Percentiles rank a stretch among this genome's conserved stretches.
Conservation (phyloP, 2,113 vertebrate genomes). For the Vidua chalybeata region DNA sequence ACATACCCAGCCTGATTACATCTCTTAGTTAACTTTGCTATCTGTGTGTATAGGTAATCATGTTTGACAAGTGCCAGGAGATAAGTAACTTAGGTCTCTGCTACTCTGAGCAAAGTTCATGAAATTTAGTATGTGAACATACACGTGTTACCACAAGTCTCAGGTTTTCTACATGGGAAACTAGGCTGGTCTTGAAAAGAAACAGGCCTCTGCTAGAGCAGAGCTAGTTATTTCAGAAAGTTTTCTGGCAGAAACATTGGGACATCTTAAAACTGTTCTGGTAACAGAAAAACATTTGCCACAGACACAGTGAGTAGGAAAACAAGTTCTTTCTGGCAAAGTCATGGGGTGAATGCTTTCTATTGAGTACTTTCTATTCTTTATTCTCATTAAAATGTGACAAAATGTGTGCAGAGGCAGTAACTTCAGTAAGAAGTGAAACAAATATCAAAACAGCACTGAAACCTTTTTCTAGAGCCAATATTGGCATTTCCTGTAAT, state of each 20-base stretch:
- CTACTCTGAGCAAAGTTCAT: conserved; percentile 25
- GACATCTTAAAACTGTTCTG: background rate
- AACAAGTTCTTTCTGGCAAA: background rate
- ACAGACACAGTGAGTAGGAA: background rate
- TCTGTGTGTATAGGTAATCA: background rate
- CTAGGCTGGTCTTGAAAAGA: background rate
- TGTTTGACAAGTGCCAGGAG: background rate
- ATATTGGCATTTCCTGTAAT: background rate
- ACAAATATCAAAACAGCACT: background rate
- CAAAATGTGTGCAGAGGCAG: background rate
- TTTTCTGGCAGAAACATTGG: background rate
- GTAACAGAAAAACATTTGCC: background rate
- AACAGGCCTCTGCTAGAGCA: background rate
- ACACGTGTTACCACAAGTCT: rapidly evolving
- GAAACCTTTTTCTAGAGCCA: background rate
- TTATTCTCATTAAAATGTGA: background rate
- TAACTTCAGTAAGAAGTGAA: background rate
- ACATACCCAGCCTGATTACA: background rate
- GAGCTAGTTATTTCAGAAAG: background rate
- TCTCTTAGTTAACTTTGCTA: background rate
- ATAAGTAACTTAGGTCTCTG: background rate
- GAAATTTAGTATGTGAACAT: background rate
- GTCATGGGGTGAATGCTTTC: background rate
- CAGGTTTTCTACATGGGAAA: background rate
- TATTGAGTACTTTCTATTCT: background rate